These are phyloP conservation scores for Trachymyrmex cornetzi DNA, from an alignment of 1,140 invertebrate genomes.

Conservation along the genomic window DNA sequence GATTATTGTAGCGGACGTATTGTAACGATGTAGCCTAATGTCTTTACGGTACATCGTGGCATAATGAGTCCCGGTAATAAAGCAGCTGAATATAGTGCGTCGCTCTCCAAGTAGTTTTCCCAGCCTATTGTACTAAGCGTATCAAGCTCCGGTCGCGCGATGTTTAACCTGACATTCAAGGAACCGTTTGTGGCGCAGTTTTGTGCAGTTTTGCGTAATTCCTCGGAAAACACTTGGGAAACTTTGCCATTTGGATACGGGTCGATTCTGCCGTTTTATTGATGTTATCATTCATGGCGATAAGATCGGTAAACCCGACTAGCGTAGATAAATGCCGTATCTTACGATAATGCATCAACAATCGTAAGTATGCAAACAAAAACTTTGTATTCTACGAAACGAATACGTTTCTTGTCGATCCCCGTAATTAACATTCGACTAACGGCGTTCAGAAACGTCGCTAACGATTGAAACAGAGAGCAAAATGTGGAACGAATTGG, in stretches of 20 bases:
- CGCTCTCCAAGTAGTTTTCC: constrained; percentile 55
- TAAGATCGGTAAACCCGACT: constrained; percentile 27
- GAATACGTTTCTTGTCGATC: constrained; percentile 1
- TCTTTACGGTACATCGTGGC: constrained; percentile 44
- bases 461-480: constrained; percentile 15
- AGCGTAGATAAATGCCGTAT: constrained; percentile 38
- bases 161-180: constrained; percentile 71
- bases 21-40: constrained; percentile 33
- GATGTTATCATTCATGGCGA: constrained; percentile 4
- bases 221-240: constrained; percentile 41
- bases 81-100: constrained; percentile 61
- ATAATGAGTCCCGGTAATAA: constrained; percentile 57
- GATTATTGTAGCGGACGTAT: constrained; percentile 17
- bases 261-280: constrained; percentile 51
- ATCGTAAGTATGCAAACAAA: constrained; percentile 2
- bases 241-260: constrained; percentile 10
- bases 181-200: constrained; percentile 67
- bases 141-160: constrained; percentile 51
- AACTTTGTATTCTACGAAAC: constrained; percentile 10
- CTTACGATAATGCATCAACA: constrained; percentile 20
- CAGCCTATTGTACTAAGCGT: constrained; percentile 54
- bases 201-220: constrained; percentile 57
- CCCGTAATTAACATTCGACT: constrained; percentile 29
- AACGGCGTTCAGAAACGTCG: not conserved
- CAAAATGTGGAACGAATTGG: constrained; percentile 23